Evolutionary conservation across 2,113 vertebrate genomes (phyloP).

Genomic region (Pedetes capensis): DNA sequence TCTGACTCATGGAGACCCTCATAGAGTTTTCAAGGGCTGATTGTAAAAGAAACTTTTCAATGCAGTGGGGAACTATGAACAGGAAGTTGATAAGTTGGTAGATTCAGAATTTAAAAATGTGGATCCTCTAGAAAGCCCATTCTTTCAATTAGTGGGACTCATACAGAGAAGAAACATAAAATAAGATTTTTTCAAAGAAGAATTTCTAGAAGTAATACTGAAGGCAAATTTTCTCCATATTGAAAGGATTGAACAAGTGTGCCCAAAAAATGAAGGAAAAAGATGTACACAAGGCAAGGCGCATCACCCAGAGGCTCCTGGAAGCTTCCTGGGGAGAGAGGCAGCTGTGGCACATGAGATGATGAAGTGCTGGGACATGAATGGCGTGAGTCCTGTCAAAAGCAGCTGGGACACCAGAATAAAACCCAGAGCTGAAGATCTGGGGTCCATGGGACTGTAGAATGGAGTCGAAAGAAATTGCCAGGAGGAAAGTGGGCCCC

Average conservation of each 20-base stretch:
- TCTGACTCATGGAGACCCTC: too few relatives aligned
- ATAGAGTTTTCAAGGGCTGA: too few relatives aligned
- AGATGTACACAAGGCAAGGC: neutral
- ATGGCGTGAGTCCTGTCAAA: neutral
- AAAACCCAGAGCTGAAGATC: neutral
- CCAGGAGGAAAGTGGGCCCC: neutral
- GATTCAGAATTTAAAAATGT: neutral
- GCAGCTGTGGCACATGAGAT: neutral
- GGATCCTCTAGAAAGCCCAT: neutral
- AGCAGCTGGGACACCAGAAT: neutral
- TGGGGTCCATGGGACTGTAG: neutral
- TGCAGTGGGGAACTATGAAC: neutral
- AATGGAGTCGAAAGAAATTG: neutral
- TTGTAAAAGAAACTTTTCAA: neutral
- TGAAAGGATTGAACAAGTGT: neutral
- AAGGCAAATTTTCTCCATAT: neutral
- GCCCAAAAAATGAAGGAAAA: neutral
- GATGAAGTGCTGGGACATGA: neutral
- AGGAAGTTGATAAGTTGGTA: neutral
- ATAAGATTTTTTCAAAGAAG: neutral
- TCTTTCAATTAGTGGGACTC: neutral
- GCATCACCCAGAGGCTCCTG: neutral
- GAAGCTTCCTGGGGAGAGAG: neutral
- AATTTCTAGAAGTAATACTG: neutral
- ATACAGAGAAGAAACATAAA: neutral